Conservation (phyloP, 2,888 invertebrate species). For the Calameuta filiformis region DNA sequence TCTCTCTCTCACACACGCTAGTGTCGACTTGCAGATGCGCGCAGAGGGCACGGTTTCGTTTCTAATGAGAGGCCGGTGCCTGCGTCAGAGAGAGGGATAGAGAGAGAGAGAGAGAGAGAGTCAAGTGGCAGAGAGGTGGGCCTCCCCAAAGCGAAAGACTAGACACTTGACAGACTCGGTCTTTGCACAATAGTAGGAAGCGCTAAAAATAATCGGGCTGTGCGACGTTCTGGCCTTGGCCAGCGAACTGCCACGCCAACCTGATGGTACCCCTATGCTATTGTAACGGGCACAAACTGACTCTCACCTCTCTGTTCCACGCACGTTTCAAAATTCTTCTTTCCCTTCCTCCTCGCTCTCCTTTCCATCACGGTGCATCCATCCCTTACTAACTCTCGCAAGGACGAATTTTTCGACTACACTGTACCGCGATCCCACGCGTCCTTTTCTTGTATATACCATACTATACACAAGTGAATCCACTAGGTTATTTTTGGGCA, state of each 20-base stretch:
- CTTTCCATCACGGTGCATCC: neutral
- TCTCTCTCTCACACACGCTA: no score
- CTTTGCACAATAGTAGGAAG: slow-evolving; percentile 54
- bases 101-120: slow-evolving; percentile 2
- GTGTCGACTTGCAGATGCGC: neutral
- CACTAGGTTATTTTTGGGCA: neutral
- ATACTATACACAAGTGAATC: neutral
- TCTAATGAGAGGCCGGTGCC: neutral
- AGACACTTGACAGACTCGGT: slow-evolving; percentile 52
- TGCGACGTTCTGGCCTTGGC: slow-evolving; percentile 47
- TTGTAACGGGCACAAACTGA: neutral
- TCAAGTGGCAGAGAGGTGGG: slow-evolving; percentile 20
- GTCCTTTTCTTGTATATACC: neutral
- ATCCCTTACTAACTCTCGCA: neutral
- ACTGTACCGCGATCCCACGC: neutral
- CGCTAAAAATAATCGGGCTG: slow-evolving; percentile 48
- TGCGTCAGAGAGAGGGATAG: slow-evolving; percentile 1
- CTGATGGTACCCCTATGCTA: slow-evolving; percentile 28
- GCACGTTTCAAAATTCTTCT: neutral
- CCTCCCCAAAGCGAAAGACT: slow-evolving; percentile 37
- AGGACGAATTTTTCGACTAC: neutral
- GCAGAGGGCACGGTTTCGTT: neutral
- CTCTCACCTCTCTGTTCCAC: neutral
- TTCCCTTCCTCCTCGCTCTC: neutral
- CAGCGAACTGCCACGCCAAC: slow-evolving; percentile 46